These are phyloP conservation scores for Nemotelus pantherinus DNA, from an alignment of 2,888 invertebrate species.

Conservation along the genomic window DNA sequence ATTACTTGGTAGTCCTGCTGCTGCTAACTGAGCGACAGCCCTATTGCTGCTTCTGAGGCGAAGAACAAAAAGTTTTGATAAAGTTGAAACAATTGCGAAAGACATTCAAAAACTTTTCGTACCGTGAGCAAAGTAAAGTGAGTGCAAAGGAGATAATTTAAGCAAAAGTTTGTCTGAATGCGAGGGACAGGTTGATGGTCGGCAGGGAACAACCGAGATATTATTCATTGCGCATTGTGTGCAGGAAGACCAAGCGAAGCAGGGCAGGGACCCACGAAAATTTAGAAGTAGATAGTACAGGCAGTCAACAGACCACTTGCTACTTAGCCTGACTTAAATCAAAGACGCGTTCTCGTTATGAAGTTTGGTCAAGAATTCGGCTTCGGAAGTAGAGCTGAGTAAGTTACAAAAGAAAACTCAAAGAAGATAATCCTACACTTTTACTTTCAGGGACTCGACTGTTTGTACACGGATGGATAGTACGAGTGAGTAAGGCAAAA, in stretches of 20 bases:
- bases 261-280: neutral
- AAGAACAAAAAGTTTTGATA: conserved; percentile 47
- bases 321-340: conserved; percentile 37
- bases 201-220: neutral
- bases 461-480: no score
- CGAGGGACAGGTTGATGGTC: neutral
- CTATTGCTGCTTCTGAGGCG: neutral
- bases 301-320: conserved; percentile 18
- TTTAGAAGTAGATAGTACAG: neutral
- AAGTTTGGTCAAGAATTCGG: conserved; percentile 28
- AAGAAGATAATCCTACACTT: conserved; percentile 12
- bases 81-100: conserved; percentile 47
- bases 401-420: conserved; percentile 12
- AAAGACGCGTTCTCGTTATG: conserved; percentile 8
- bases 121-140: conserved; percentile 37
- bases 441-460: conserved; percentile 18
- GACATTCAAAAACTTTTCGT: conserved; percentile 45
- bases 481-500: no score
- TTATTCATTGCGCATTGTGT: neutral
- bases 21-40: no score
- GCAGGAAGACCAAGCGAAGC: neutral
- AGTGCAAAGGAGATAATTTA: conserved; percentile 40
- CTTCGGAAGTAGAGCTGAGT: neutral
- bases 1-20: no score
- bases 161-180: conserved; percentile 20